Base-by-base conservation (phyloP, 2,888 invertebrate species). In the Fragum fragum region DNA sequence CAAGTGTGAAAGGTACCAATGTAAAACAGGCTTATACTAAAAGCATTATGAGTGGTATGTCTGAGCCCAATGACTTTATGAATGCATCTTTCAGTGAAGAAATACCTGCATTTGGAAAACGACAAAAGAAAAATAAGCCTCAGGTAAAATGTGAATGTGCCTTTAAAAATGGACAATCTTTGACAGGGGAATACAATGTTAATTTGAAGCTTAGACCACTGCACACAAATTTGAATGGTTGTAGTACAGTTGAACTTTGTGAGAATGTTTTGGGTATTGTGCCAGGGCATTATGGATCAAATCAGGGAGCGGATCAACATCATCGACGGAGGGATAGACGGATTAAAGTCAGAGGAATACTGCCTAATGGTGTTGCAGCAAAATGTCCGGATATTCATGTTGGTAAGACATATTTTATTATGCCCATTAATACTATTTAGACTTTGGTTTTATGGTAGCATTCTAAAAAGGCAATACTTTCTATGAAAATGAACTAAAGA, bases 361-460 rank as follows among this genome's bases (percentile, higher is more conserved):
- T 86, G 26, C 87, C 88, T 6, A 85, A 85, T 32, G 89, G 88
- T 29, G 80, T 87, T n/a, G 80, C 88, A 23, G 83, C 86, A 9
- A 90, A 81, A 76, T 76, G 84, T 16, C 61, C 80, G 32, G 81
- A 88, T 47, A 84, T 90, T 29, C 81, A 82, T 76, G 85, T 87
- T 78, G 89, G 90, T 90, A 79, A 72, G 85, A n/a, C n/a, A n/a
- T n/a, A n/a, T n/a, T n/a, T n/a, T n/a, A n/a, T n/a, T n/a, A n/a
- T n/a, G n/a, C n/a, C n/a, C n/a, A n/a, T n/a, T n/a, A n/a, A n/a
- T n/a, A n/a, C n/a, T n/a, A n/a, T n/a, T n/a, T n/a, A n/a, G n/a
- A n/a, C n/a, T n/a, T n/a, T n/a, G n/a, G n/a, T n/a, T n/a, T n/a
- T n/a, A n/a, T n/a, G n/a, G n/a, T n/a, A n/a, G n/a, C n/a, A n/a